These are phyloP conservation scores for Sciurus vulgaris DNA, from an alignment of 2,797 vertebrate genomes.

Conservation along the genomic window DNA sequence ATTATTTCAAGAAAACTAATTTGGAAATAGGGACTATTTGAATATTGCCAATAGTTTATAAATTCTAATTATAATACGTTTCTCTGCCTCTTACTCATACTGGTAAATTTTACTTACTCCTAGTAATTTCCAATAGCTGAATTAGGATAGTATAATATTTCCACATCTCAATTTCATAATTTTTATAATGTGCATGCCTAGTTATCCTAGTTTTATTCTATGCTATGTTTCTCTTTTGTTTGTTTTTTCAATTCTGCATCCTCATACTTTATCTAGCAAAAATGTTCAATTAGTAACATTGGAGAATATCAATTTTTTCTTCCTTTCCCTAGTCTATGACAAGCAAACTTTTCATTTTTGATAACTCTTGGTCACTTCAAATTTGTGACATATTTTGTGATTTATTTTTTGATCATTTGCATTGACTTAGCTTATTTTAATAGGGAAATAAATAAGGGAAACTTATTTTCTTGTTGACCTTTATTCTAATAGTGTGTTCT, in stretches of 20 bases:
- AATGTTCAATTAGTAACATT: neutral
- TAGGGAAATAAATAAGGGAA: neutral
- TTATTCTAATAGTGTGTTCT: neutral
- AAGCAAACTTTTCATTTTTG: neutral
- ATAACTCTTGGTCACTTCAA: neutral
- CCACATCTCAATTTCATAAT: neutral
- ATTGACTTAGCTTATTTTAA: neutral
- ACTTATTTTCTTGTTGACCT: neutral
- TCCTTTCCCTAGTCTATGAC: neutral
- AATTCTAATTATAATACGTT: neutral
- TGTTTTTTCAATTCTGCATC: neutral
- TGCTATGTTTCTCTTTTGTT: neutral
- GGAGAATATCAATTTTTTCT: neutral
- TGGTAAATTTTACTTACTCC: neutral
- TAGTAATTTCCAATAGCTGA: neutral
- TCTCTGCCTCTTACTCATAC: neutral
- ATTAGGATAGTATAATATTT: neutral
- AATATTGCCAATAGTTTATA: neutral
- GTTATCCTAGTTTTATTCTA: neutral
- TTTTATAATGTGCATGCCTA: neutral
- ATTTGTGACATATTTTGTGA: neutral
- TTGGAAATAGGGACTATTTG: neutral
- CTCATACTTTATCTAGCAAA: neutral
- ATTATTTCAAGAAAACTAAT: neutral
- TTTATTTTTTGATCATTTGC: neutral